A percentile compares a stretch with the other conserved stretches of the same genome.
phyloP scores from a whole-genome alignment of 2,797 vertebrate genomes.

The Triplophysa bombifrons region DNA sequence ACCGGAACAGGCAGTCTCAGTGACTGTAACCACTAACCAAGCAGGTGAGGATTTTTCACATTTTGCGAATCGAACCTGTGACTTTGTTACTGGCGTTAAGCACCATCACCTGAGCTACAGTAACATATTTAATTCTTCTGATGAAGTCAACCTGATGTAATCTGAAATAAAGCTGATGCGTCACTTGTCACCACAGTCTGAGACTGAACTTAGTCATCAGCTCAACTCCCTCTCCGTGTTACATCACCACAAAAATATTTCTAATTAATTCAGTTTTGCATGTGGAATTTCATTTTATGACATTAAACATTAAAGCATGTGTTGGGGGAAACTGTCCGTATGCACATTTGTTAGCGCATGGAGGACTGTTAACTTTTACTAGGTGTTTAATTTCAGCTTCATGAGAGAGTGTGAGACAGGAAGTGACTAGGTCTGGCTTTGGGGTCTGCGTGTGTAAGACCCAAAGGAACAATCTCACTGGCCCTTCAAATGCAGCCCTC shows the following conservation, averaged over 20 bases:
- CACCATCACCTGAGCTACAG: background rate
- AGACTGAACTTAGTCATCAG: constrained; percentile 15
- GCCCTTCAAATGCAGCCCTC: constrained; percentile 19
- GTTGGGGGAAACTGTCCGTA: constrained; percentile 22
- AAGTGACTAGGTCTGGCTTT: constrained; percentile 64
- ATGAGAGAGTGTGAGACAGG: constrained; percentile 77
- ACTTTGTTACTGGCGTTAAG: background rate
- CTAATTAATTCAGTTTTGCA: constrained; percentile 13
- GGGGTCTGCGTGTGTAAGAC: constrained; percentile 22
- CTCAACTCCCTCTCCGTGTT: constrained; percentile 13
- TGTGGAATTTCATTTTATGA: constrained; percentile 39
- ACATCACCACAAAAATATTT: constrained; percentile 29
- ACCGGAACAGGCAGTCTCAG: constrained; percentile 88
- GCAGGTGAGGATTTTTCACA: constrained; percentile 79
- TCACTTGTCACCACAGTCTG: constrained; percentile 9
- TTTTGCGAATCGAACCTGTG: background rate
- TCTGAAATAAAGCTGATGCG: constrained; percentile 27
- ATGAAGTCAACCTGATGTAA: constrained; percentile 7
- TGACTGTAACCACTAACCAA: constrained; percentile 97
- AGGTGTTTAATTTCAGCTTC: constrained; percentile 80
- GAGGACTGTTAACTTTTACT: constrained; percentile 55
- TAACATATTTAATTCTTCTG: background rate
- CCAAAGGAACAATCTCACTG: background rate
- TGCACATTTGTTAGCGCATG: constrained; percentile 29
- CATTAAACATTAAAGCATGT: constrained; percentile 13